Evolutionary conservation across 2,888 invertebrate species (phyloP).

Genomic region (Leptopilina drosophilae): DNA sequence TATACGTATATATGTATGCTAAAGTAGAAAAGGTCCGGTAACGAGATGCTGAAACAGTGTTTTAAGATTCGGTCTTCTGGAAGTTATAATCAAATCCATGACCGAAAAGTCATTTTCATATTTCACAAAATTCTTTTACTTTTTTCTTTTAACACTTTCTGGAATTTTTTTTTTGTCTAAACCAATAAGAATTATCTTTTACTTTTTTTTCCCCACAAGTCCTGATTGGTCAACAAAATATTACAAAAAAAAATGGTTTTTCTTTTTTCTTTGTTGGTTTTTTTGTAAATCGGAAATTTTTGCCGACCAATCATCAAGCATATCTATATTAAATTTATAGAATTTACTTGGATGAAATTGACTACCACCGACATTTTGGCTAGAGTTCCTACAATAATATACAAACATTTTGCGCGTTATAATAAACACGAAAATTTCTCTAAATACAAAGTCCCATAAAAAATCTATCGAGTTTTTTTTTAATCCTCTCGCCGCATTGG

Average conservation of each 20-base stretch:
- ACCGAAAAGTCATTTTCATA: background rate
- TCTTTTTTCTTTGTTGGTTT: too few relatives aligned
- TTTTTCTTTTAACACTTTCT: too few relatives aligned
- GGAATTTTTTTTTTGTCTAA: too few relatives aligned
- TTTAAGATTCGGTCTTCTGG: background rate
- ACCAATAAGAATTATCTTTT: too few relatives aligned
- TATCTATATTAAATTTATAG: background rate
- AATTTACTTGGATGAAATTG: background rate
- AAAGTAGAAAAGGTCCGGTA: constrained; percentile 31
- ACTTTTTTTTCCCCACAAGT: too few relatives aligned
- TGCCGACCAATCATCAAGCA: background rate
- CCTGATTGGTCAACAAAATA: too few relatives aligned
- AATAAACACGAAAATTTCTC: background rate
- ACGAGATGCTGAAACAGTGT: constrained; percentile 16
- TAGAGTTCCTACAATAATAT: constrained; percentile 14
- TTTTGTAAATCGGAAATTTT: background rate
- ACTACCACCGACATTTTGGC: background rate
- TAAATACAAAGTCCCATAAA: constrained; percentile 10
- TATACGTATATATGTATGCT: constrained; percentile 16
- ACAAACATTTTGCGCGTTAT: background rate
- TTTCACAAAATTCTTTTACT: too few relatives aligned
- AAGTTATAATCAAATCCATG: background rate
- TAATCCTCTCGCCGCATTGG: background rate
- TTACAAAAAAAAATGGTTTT: too few relatives aligned
- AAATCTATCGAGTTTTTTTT: constrained; percentile 7